Conservation (phyloP, 2,888 invertebrate species). For the Siphlonurus alternatus region DNA sequence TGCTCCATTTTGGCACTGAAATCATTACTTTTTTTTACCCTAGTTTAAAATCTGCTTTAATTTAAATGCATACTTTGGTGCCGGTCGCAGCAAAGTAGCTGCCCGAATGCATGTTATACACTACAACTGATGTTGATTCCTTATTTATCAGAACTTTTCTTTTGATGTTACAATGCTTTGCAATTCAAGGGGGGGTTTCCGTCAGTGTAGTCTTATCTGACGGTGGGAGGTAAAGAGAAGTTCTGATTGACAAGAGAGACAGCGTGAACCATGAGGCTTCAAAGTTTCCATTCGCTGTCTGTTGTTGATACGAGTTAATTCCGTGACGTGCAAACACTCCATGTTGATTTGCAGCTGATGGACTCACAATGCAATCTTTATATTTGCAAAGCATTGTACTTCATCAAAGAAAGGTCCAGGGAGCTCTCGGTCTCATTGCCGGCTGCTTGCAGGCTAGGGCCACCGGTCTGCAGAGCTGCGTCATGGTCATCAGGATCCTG, state of each 20-base stretch:
- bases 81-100: no score
- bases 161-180: background rate
- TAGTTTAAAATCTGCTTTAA: no score
- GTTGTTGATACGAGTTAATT: no score
- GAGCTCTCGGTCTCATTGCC: no score
- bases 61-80: no score
- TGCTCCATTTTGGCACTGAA: no score
- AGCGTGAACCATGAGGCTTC: constrained; percentile 1
- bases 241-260: background rate
- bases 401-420: constrained; percentile 1
- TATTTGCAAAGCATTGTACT: constrained; percentile 1
- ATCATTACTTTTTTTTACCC: no score
- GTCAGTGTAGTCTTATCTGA: background rate
- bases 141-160: constrained; percentile 3
- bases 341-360: constrained; percentile 1
- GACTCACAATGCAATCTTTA: background rate
- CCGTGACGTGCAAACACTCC: background rate
- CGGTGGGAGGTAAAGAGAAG: background rate
- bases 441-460: constrained; percentile 64
- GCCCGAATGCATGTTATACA: background rate
- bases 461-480: constrained; percentile 86
- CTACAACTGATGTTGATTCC: no score
- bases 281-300: background rate
- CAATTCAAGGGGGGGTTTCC: background rate
- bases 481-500: constrained; percentile 88